These are phyloP conservation scores for Meta bourneti DNA, from an alignment of 2,888 invertebrate genomes.

Conservation along the genomic window DNA sequence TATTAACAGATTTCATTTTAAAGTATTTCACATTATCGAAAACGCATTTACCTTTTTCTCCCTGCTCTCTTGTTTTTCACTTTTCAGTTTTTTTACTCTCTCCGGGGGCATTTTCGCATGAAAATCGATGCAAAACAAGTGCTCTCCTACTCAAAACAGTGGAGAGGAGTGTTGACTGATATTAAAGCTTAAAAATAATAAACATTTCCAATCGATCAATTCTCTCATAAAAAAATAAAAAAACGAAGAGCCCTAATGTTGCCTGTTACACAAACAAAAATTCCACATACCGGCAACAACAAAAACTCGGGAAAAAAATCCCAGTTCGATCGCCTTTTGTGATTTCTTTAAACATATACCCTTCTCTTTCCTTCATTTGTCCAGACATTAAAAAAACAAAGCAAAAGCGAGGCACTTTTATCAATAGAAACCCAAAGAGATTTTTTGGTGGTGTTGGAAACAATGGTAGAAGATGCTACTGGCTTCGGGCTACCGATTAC, in stretches of 20 bases:
- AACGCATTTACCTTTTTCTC: conserved; percentile 50
- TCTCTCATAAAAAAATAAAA: background rate
- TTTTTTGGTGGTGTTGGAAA: conserved; percentile 32
- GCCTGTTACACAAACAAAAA: background rate
- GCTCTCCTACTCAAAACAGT: background rate
- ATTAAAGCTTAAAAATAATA: conserved; percentile 44
- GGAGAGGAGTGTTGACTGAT: conserved; percentile 31
- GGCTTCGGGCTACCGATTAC: conserved; percentile 35
- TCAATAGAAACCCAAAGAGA: conserved; percentile 27
- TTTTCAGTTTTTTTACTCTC: background rate
- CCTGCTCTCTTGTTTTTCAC: background rate
- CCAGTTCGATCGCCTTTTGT: conserved; percentile 25
- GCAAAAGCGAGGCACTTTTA: conserved; percentile 10
- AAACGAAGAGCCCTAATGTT: background rate
- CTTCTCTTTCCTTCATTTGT: conserved; percentile 29
- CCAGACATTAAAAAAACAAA: background rate
- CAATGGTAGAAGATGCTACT: conserved; percentile 21
- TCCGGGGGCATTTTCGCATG: background rate
- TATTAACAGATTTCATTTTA: conserved; percentile 67
- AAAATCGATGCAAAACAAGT: conserved; percentile 37
- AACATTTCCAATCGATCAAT: conserved; percentile 34
- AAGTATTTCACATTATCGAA: conserved; percentile 66
- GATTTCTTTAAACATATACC: conserved; percentile 34
- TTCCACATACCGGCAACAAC: background rate
- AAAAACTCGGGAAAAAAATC: background rate